Evolutionary conservation across 2,888 invertebrate genomes (phyloP).

Genomic region (Pandemis cinnamomeana): DNA sequence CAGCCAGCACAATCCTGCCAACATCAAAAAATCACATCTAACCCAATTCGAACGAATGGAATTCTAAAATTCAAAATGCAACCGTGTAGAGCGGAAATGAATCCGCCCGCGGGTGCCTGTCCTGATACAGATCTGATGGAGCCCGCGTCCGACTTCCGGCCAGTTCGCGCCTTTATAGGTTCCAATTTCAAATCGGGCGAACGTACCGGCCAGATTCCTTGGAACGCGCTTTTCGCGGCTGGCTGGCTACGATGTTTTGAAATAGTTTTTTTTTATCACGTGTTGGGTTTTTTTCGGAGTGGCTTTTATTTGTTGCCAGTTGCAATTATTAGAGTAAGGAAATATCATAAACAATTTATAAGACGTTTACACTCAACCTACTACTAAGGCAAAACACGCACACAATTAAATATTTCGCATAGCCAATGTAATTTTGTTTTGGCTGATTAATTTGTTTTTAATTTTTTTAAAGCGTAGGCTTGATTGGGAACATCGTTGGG

Average conservation of each 20-base stretch:
- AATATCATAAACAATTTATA: no score
- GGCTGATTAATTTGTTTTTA: no score
- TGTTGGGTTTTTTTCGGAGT: background rate
- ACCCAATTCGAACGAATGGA: slow-evolving; percentile 63
- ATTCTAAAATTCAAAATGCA: slow-evolving; percentile 80
- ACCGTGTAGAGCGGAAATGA: slow-evolving; percentile 78
- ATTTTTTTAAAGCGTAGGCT: no score
- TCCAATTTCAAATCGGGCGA: slow-evolving; percentile 73
- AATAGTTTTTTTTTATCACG: slow-evolving; percentile 28
- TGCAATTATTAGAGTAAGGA: background rate
- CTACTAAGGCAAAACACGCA: no score
- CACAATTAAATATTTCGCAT: no score
- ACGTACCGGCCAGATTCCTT: slow-evolving; percentile 19
- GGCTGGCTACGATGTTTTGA: slow-evolving; percentile 26
- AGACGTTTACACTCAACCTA: no score
- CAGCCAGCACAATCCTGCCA: slow-evolving; percentile 20
- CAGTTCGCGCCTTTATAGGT: slow-evolving; percentile 79
- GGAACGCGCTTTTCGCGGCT: slow-evolving; percentile 35
- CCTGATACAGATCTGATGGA: slow-evolving; percentile 82
- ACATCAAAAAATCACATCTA: slow-evolving; percentile 48
- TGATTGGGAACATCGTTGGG: no score
- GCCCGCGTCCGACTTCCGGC: slow-evolving; percentile 77
- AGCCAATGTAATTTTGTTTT: no score
- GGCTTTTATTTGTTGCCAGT: slow-evolving; percentile 3
- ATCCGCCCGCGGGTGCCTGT: slow-evolving; percentile 76